Percentiles rank a stretch among this genome's conserved stretches.
Conservation (phyloP, 2,113 vertebrate genomes). For the Lutjanus erythropterus region DNA sequence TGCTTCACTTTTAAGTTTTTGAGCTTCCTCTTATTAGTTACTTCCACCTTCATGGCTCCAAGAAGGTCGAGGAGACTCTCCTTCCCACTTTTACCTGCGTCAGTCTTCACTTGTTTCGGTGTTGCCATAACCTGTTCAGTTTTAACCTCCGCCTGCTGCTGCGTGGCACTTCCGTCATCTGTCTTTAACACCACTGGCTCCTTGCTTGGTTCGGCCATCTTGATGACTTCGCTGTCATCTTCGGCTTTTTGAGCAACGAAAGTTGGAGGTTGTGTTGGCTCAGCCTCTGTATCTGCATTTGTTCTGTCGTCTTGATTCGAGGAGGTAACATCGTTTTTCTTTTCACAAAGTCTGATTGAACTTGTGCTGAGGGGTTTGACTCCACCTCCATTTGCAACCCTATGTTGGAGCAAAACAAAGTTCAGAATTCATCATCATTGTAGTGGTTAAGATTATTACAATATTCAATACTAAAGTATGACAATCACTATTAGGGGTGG, state of each 20-base stretch:
- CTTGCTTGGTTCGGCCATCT: conserved; percentile 6
- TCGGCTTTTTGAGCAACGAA: conserved; percentile 4
- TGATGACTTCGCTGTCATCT: conserved; percentile 1
- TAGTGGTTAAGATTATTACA: neutral
- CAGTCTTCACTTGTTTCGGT: neutral
- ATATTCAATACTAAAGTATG: neutral
- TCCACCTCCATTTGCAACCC: conserved; percentile 47
- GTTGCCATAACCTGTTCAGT: conserved; percentile 3
- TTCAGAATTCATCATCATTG: neutral
- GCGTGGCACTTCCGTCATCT: conserved; percentile 1
- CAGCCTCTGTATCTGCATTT: conserved; percentile 17
- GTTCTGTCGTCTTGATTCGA: conserved; percentile 34
- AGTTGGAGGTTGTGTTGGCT: conserved; percentile 15
- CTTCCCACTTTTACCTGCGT: conserved; percentile 74
- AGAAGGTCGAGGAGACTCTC: conserved; percentile 87
- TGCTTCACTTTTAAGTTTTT: conserved; percentile 67
- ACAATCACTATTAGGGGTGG: neutral
- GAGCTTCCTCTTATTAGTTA: conserved; percentile 84
- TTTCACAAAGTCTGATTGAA: conserved; percentile 62
- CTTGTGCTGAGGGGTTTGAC: conserved; percentile 66
- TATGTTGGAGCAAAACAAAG: conserved; percentile 52
- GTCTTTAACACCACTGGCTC: conserved; percentile 22
- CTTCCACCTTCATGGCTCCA: conserved; percentile 90
- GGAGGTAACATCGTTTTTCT: conserved; percentile 47
- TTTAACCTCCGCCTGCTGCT: conserved; percentile 17